Percentiles rank a stretch among this genome's conserved stretches.
phyloP scores from a whole-genome alignment of 2,797 vertebrate species.

The Novumbra hubbsi region DNA sequence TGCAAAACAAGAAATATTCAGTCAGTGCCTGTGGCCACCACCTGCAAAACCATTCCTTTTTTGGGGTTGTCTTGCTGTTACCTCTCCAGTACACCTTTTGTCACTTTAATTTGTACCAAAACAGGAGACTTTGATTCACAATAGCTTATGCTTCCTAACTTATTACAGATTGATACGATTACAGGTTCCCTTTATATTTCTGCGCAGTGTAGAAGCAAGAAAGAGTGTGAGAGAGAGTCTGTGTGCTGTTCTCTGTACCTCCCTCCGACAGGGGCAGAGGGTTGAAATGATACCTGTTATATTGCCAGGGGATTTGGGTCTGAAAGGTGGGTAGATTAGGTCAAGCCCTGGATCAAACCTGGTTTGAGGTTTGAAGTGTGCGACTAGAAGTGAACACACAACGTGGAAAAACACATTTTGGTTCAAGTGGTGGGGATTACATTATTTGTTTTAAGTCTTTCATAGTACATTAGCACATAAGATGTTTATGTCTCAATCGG shows the following conservation, averaged over 20 bases:
- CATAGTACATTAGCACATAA: conserved; percentile 26
- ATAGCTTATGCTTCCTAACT: too few species aligned
- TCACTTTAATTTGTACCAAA: too few species aligned
- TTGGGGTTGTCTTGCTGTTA: too few species aligned
- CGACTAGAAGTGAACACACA: conserved; percentile 1
- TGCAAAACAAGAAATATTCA: too few species aligned
- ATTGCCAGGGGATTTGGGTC: conserved; percentile 58
- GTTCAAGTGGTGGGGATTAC: not conserved
- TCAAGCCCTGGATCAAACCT: conserved; percentile 36
- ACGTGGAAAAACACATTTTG: conserved; percentile 15
- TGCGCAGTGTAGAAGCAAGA: too few species aligned
- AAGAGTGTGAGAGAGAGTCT: not conserved
- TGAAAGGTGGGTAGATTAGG: conserved; percentile 66
- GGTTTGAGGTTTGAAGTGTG: conserved; percentile 35
- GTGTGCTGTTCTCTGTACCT: conserved; percentile 57
- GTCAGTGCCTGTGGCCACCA: too few species aligned
- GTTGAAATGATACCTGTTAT: conserved; percentile 68
- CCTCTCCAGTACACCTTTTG: too few species aligned
- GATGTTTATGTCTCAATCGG: conserved; percentile 29
- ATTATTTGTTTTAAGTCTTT: conserved; percentile 14
- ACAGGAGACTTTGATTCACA: too few species aligned
- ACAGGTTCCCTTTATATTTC: too few species aligned
- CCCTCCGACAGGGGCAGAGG: conserved; percentile 44
- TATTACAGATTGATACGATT: too few species aligned
- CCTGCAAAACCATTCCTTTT: too few species aligned